Conservation (phyloP, 2,113 vertebrate genomes). For the Vulpes ferrilata region DNA sequence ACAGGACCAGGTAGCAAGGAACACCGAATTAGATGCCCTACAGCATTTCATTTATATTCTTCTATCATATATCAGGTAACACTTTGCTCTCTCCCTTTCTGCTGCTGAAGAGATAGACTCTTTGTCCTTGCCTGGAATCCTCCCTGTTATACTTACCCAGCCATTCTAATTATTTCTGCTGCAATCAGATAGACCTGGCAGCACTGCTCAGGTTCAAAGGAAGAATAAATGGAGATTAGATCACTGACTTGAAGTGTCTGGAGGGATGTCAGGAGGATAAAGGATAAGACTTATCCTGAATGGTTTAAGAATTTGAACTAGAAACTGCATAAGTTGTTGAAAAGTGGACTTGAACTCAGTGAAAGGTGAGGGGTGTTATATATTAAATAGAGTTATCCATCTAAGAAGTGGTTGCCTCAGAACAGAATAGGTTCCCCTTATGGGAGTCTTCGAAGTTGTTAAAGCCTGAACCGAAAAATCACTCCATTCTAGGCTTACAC, state of each 20-base stretch:
- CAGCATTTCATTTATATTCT: conserved; percentile 1
- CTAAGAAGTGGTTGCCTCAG: neutral
- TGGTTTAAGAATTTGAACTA: conserved; percentile 19
- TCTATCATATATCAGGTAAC: neutral
- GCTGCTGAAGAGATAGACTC: neutral
- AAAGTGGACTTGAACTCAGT: conserved; percentile 11
- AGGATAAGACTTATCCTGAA: neutral
- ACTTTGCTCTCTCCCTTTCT: neutral
- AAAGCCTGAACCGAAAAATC: neutral
- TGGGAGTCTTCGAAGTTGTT: neutral
- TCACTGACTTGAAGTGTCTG: conserved; percentile 24
- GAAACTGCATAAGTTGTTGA: neutral
- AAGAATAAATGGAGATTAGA: conserved; percentile 48
- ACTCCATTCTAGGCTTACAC: neutral
- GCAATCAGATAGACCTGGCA: neutral
- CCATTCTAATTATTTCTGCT: conserved; percentile 16
- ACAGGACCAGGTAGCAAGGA: neutral
- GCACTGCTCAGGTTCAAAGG: conserved; percentile 24
- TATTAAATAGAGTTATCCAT: neutral
- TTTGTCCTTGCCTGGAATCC: neutral
- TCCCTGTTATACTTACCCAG: neutral
- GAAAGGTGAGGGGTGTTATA: neutral
- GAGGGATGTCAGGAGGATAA: neutral
- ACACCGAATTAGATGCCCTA: neutral
- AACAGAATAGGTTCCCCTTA: neutral